Evolutionary conservation across 2,113 vertebrate species (phyloP), one percentile per base, ranked within the genome.

Genomic region (Edolisoma coerulescens): DNA sequence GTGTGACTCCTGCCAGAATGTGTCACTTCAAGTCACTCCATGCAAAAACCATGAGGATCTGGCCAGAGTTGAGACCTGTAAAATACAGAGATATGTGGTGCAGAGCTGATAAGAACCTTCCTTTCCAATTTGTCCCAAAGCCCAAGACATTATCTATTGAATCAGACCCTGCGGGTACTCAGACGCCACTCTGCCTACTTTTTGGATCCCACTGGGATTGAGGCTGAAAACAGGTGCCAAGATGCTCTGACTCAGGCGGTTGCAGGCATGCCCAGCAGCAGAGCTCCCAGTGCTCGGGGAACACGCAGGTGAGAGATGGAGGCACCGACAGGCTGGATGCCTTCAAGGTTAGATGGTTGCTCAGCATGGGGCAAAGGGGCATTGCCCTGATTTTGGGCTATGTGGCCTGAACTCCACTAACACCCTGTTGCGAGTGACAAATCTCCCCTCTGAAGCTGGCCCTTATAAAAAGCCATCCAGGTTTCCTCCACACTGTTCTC

Each of bases 151-250:
- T 96, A 96, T 97, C 96, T 95, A 8, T 26, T 59, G 56, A 44
- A 97, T 97, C 96, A 95, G 52, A 56, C 86, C 95, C 94, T 49
- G 80, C 0, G 3, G 95, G 71, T 70, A 64, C 84, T 78, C 7
- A 89, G 95, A 97, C 95, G 93, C 94, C 96, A 96, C 95, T 96
- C 89, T 95, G 95, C 93, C 95, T 95, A 35, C 76, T 93, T 92
- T 95, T 71, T 93, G 93, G 84, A 95, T 94, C 93, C 42, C 52
- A 52, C 11, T 91, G 93, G 80, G 95, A 44, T 89, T 87, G 52
- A 63, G 77, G 84, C 94, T 92, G 76, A 44, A 67, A 52, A 33
- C 68, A 93, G 91, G 91, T 95, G 91, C 95, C 96, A 97, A 92
- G 93, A 41, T 95, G 89, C 94, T 95, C 84, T 94, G 93, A 93